These are phyloP conservation scores for Petrophora chlorosata DNA, from an alignment of 2,888 invertebrate species.

Conservation along the genomic window DNA sequence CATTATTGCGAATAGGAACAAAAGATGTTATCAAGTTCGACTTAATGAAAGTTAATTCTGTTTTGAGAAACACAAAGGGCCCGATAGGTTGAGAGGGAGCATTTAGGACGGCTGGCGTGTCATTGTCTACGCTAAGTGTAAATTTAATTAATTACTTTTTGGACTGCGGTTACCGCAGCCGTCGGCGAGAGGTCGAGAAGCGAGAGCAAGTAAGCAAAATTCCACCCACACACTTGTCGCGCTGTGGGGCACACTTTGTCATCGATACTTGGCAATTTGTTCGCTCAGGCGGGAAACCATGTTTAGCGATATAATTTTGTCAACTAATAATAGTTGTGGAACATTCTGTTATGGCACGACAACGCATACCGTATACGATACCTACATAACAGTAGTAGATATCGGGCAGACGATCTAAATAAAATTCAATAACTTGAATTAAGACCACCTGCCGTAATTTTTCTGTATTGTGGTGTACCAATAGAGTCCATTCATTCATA, in stretches of 20 bases:
- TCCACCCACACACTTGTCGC: conserved; percentile 19
- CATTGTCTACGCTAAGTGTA: conserved; percentile 49
- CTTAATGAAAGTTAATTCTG: conserved; percentile 47
- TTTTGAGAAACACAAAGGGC: conserved; percentile 43
- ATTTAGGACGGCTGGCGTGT: conserved; percentile 34
- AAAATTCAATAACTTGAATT: too few relatives aligned
- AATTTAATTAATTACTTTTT: conserved; percentile 54
- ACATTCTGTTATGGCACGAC: background rate
- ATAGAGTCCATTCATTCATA: too few relatives aligned
- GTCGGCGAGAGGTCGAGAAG: conserved; percentile 25
- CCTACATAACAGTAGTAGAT: too few relatives aligned
- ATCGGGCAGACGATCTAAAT: too few relatives aligned
- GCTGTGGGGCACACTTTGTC: conserved; percentile 24
- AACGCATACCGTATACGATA: too few relatives aligned
- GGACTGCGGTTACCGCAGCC: conserved; percentile 38
- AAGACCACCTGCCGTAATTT: too few relatives aligned
- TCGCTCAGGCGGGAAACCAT: conserved; percentile 5
- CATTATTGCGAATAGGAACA: conserved; percentile 12
- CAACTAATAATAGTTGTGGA: conserved; percentile 18
- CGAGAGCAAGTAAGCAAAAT: conserved; percentile 32
- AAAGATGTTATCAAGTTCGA: conserved; percentile 34
- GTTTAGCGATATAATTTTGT: conserved; percentile 11
- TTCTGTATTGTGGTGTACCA: too few relatives aligned
- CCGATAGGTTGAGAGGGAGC: conserved; percentile 40
- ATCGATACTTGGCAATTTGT: conserved; percentile 26